Base-by-base conservation (phyloP, 1,140 invertebrate species). In the Papilio xuthus region DNA sequence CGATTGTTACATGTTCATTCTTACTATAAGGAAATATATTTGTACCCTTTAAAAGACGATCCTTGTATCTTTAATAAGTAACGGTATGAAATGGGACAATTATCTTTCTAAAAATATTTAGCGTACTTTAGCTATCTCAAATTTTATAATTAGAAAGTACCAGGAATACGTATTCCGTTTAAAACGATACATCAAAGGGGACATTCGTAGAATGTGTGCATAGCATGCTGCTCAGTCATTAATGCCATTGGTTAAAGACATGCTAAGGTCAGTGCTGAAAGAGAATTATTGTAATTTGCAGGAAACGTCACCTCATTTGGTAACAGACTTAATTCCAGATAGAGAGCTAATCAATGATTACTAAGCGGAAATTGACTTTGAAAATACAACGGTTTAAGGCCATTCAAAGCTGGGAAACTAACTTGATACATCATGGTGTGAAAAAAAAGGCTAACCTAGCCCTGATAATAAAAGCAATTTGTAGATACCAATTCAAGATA, bases 201-300 rank as follows among this genome's bases (percentile, higher is more conserved):
- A 9, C 23, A 26, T 23, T 56, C 23, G 10, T 13, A 63, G 23
- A 26, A 47, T 2, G 50, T 9, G 13, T 60, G 32, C 50, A 71
- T 75, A 47, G 71, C 71, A 73, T 73, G 71, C 37, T 73, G 23
- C 20, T 26, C 26, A 75, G 53, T 75, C 42, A 75, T 60, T 73
- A 77, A 42, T 71, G 60, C 60, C 37, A 76, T 37, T 73, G 70
- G 12, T 20, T 37, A 67, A 47, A 70, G 41, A 23, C 20, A 42
- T 50, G 20, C 32, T 20, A 32, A 47, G 28, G 56, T 77, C 60
- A 20, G 71, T 26, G 71, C 6, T 15, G 71, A 73, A 47, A 73
- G 41, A 47, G 23, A 73, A 73, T 47, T 47, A 67, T 18, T 67
- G 26, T 67, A 41, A 70, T 70, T 41, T 70, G 69, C 69, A 73